A percentile compares a stretch with the other conserved stretches of the same genome.
Evolutionary conservation across 2,888 invertebrate species (phyloP).

Genomic region (Andrena hattorfiana): DNA sequence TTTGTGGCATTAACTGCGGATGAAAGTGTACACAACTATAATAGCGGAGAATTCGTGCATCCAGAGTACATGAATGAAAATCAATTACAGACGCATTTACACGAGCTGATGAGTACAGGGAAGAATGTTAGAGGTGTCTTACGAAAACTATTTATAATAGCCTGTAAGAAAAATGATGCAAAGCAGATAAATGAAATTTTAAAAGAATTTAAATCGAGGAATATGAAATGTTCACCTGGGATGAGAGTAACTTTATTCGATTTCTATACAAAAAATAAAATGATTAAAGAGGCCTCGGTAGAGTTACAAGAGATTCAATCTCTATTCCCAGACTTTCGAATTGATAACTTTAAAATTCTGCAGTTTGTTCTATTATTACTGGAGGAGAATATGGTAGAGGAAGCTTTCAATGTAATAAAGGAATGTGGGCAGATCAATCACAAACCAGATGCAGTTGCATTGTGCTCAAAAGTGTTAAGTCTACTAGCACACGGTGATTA

Average conservation of each 20-base stretch:
- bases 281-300: conserved; percentile 86
- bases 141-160: conserved; percentile 87
- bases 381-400: conserved; percentile 76
- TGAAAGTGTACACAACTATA: background rate
- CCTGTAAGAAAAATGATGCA: conserved; percentile 87
- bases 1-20: background rate
- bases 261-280: conserved; percentile 87
- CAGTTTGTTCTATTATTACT: conserved; percentile 88
- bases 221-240: conserved; percentile 86
- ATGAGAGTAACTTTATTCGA: conserved; percentile 89
- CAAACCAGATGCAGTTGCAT: conserved; percentile 82
- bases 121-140: conserved; percentile 89
- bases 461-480: conserved; percentile 88
- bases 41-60: background rate
- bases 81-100: conserved; percentile 88
- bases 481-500: conserved; percentile 85
- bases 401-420: conserved; percentile 46
- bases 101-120: conserved; percentile 88
- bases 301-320: conserved; percentile 86
- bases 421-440: background rate
- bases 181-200: conserved; percentile 87
- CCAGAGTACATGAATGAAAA: conserved; percentile 88
- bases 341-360: conserved; percentile 89
- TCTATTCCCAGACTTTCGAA: conserved; percentile 86
- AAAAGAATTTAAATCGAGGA: conserved; percentile 86